Percentiles rank a stretch among this genome's conserved stretches.
phyloP scores from a whole-genome alignment of 1,140 invertebrate genomes.

The Chlorops oryzae region DNA sequence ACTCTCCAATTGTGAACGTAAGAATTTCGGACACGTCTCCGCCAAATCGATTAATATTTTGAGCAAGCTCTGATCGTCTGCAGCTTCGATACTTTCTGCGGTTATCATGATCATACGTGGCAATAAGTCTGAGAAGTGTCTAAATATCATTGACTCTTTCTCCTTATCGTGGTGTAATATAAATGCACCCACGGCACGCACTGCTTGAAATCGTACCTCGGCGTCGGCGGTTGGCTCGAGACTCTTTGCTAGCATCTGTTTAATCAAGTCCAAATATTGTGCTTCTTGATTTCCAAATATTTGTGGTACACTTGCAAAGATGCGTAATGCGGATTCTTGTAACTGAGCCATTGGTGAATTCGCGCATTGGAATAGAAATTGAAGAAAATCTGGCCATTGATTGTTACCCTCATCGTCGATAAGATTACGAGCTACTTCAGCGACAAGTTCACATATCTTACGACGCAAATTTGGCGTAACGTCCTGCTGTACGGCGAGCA shows the following conservation, averaged over 20 bases:
- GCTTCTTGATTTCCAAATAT: constrained; percentile 94
- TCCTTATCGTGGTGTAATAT: constrained; percentile 81
- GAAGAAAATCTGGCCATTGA: constrained; percentile 93
- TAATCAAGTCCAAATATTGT: constrained; percentile 87
- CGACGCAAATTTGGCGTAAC: constrained; percentile 71
- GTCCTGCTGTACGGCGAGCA: constrained; percentile 75
- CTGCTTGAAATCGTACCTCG: constrained; percentile 73
- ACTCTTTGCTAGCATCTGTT: constrained; percentile 85
- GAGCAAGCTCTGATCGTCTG: constrained; percentile 84
- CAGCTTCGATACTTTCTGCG: constrained; percentile 63
- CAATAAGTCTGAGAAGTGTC: constrained; percentile 80
- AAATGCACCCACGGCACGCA: constrained; percentile 81
- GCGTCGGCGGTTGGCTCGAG: constrained; percentile 64
- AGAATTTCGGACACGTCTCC: constrained; percentile 86
- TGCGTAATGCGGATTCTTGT: constrained; percentile 89
- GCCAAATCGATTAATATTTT: constrained; percentile 91
- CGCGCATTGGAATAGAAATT: constrained; percentile 93
- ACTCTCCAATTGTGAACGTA: constrained; percentile 76
- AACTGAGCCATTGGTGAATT: constrained; percentile 71
- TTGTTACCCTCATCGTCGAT: constrained; percentile 96
- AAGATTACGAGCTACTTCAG: constrained; percentile 90
- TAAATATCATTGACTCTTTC: constrained; percentile 80
- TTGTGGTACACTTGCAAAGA: constrained; percentile 92
- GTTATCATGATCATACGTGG: constrained; percentile 66
- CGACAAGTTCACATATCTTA: constrained; percentile 87